Evolutionary conservation across 2,888 invertebrate species (phyloP).

Genomic region (Habroteleia sp.): DNA sequence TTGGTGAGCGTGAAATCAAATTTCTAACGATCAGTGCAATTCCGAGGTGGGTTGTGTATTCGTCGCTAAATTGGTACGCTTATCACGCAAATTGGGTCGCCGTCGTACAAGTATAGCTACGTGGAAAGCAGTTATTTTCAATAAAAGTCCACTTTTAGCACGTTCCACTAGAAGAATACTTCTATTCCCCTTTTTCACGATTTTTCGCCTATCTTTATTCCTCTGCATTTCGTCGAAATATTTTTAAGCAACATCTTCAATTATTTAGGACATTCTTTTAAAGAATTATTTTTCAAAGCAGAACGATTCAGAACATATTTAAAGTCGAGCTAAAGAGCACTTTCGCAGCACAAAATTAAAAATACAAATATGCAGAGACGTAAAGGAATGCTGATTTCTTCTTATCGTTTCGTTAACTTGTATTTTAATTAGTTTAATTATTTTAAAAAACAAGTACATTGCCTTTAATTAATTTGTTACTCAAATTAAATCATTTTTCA

Average conservation of each 20-base stretch:
- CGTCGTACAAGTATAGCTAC: slow-evolving; percentile 36
- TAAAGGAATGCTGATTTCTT: neutral
- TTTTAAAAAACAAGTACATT: neutral
- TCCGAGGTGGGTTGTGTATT: slow-evolving; percentile 48
- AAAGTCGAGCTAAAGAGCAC: neutral
- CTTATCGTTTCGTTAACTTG: neutral
- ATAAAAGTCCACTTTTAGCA: slow-evolving; percentile 47
- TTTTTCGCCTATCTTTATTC: neutral
- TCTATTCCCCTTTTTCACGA: neutral
- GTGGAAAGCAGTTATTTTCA: slow-evolving; percentile 47
- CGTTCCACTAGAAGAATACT: slow-evolving; percentile 28
- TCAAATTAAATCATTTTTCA: too few relatives aligned
- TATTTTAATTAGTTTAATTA: slow-evolving; percentile 3
- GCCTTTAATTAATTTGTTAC: neutral
- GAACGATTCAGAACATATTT: slow-evolving; percentile 6
- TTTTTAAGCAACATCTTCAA: slow-evolving; percentile 15
- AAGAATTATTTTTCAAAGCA: slow-evolving; percentile 17
- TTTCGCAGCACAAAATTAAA: slow-evolving; percentile 1
- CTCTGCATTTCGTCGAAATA: slow-evolving; percentile 2
- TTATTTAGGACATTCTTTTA: slow-evolving; percentile 13
- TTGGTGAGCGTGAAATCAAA: slow-evolving; percentile 77
- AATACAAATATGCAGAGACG: neutral
- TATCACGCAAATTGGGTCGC: slow-evolving; percentile 57
- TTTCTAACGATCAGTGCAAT: slow-evolving; percentile 75
- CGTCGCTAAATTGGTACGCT: slow-evolving; percentile 52